Evolutionary conservation across 2,888 invertebrate species (phyloP), one percentile per base, ranked within the genome.

Genomic region (Phytoseiulus persimilis): DNA sequence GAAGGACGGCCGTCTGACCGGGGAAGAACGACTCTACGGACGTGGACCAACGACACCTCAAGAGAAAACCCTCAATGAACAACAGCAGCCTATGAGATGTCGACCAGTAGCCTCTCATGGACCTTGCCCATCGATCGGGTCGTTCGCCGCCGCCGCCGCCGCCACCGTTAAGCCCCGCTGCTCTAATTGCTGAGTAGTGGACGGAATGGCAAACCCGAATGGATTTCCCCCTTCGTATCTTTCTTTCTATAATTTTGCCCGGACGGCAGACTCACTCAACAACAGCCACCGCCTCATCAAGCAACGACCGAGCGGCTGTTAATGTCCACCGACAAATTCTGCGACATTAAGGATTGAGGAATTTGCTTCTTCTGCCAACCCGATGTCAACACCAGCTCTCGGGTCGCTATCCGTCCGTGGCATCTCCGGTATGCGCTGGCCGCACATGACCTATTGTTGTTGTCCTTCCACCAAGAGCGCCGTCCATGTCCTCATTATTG

Each of bases 111-210:
- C 65, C 65, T 65, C 65, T 65, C 65, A 65, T 65, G 18, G 65
- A 65, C 65, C 18, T 65, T 65, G 65, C 28, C 28, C 65, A 28
- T 65, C 65, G n/a, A n/a, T n/a, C n/a, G n/a, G n/a, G 65, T 23
- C 65, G 18, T 65, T 65, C 65, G 65, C 28, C 65, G 65, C 14
- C 14, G 65, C 65, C 65, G 65, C 65, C 65, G 65, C 28, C 65
- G 65, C 65, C 65, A 65, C 65, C 65, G 65, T 65, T 65, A 65
- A 65, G 65, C 65, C 65, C 65, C 65, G 65, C 65, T 65, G 65
- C 18, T 18, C 65, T 65, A 65, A 65, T 65, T 65, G 65, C 65
- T 65, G 65, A 65, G 65, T 65, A 65, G 65, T 65, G 65, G 65
- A 65, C 65, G 65, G 2, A 65, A 65, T 65, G 18, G 28, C 65